Evolutionary conservation across 2,113 vertebrate species (phyloP).

Genomic region (Castor canadensis): DNA sequence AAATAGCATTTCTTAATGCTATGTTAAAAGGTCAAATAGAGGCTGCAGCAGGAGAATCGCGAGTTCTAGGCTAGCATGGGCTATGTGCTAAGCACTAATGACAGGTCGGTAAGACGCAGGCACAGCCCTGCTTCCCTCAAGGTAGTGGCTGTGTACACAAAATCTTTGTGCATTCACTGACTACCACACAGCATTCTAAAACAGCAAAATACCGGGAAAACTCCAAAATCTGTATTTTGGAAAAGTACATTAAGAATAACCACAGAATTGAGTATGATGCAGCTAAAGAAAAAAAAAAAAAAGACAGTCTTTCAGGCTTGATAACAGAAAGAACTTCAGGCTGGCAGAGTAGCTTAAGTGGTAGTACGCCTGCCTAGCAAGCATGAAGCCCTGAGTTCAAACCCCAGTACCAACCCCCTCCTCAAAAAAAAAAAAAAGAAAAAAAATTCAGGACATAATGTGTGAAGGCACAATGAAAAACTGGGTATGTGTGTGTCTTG

Average conservation of each 20-base stretch:
- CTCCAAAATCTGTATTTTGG: background rate
- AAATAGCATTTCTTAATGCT: slow-evolving; percentile 39
- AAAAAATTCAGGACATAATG: background rate
- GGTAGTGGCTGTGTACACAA: too few relatives aligned
- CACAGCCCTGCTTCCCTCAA: background rate
- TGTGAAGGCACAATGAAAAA: background rate
- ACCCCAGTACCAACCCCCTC: too few relatives aligned
- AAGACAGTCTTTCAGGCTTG: background rate
- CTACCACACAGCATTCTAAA: too few relatives aligned
- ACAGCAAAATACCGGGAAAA: background rate
- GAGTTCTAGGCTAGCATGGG: too few relatives aligned
- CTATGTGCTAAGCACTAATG: too few relatives aligned
- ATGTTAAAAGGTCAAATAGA: slow-evolving; percentile 25
- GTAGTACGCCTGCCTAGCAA: too few relatives aligned
- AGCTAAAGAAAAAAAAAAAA: background rate
- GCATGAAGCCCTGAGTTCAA: too few relatives aligned
- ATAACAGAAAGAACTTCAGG: background rate
- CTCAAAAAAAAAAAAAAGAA: background rate
- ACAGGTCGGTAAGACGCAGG: too few relatives aligned
- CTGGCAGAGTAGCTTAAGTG: too few relatives aligned
- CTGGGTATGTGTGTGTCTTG: background rate
- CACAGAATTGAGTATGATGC: background rate
- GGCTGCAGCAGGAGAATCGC: too few relatives aligned
- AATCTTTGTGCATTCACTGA: background rate
- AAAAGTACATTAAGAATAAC: slow-evolving; percentile 14